Percentiles rank a stretch among this genome's conserved stretches.
Conservation (phyloP, 1,140 invertebrate species). For the Apis laboriosa region DNA sequence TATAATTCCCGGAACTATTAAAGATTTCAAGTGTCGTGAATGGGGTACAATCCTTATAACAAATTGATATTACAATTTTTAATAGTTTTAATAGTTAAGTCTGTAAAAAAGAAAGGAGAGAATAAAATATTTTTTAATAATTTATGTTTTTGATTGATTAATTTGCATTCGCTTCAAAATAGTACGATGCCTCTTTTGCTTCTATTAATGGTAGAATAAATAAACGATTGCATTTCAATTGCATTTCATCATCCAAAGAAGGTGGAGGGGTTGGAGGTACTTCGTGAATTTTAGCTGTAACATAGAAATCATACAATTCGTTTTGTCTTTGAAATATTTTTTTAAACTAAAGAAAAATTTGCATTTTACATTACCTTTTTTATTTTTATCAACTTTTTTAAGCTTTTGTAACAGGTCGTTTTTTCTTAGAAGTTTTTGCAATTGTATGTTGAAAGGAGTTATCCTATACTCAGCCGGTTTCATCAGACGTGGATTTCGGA, state of each 20-base stretch:
- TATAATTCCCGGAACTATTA: slow-evolving; percentile 40
- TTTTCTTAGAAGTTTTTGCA: slow-evolving; percentile 10
- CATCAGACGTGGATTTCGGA: slow-evolving; percentile 47
- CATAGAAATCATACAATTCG: neutral
- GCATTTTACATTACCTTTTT: neutral
- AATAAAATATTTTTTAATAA: slow-evolving; percentile 15
- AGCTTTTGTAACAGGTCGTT: too few relatives aligned
- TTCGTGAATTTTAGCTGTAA: slow-evolving; percentile 14
- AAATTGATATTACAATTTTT: slow-evolving; percentile 27
- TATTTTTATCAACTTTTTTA: neutral
- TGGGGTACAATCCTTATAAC: slow-evolving; percentile 69
- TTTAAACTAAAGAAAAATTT: neutral
- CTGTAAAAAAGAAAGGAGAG: slow-evolving; percentile 18
- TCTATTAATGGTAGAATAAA: slow-evolving; percentile 67
- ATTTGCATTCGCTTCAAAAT: slow-evolving; percentile 8
- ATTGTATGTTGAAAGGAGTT: slow-evolving; percentile 5
- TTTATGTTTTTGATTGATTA: neutral
- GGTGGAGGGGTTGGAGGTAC: neutral
- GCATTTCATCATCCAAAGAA: slow-evolving; percentile 51
- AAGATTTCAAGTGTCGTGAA: slow-evolving; percentile 74
- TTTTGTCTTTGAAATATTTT: neutral
- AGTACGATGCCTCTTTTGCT: slow-evolving; percentile 41
- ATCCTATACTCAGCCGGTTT: neutral
- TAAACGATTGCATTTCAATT: slow-evolving; percentile 31
- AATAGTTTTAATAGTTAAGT: neutral